Percentiles rank a stretch among this genome's conserved stretches.
Evolutionary conservation across 2,797 vertebrate genomes (phyloP).

Genomic region (Rhinogobio ventralis): DNA sequence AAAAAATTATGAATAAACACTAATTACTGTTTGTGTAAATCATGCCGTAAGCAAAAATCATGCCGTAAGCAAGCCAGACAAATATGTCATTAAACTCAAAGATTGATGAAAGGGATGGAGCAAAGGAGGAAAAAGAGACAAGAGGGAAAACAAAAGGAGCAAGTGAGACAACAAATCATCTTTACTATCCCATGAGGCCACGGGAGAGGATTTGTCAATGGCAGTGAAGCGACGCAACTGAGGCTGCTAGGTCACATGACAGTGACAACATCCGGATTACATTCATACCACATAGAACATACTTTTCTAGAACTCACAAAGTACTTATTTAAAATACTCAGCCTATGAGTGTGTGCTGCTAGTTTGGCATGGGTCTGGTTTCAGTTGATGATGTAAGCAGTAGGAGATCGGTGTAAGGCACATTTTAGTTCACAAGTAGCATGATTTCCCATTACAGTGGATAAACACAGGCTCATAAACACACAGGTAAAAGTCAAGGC

Average conservation of each 20-base stretch:
- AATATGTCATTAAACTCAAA: too few species aligned
- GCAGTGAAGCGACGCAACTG: too few species aligned
- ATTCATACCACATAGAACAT: neutral
- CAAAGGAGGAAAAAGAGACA: too few species aligned
- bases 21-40: too few species aligned
- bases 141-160: too few species aligned
- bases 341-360: neutral
- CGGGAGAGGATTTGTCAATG: too few species aligned
- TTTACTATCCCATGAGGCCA: too few species aligned
- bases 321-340: neutral
- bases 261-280: neutral
- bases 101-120: too few species aligned
- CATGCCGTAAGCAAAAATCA: too few species aligned
- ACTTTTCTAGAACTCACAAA: neutral
- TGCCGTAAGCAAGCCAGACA: too few species aligned
- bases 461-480: conserved; percentile 33
- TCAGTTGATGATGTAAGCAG: neutral
- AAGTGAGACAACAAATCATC: too few species aligned
- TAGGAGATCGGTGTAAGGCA: neutral
- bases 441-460: conserved; percentile 46
- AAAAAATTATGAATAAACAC: too few species aligned
- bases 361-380: neutral
- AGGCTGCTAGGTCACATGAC: neutral
- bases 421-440: conserved; percentile 46
- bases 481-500: conserved; percentile 44